Percentiles rank a stretch among this genome's conserved stretches.
These are phyloP conservation scores for Pogoniulus pusillus DNA, from an alignment of 2,797 vertebrate species.

Conservation along the genomic window DNA sequence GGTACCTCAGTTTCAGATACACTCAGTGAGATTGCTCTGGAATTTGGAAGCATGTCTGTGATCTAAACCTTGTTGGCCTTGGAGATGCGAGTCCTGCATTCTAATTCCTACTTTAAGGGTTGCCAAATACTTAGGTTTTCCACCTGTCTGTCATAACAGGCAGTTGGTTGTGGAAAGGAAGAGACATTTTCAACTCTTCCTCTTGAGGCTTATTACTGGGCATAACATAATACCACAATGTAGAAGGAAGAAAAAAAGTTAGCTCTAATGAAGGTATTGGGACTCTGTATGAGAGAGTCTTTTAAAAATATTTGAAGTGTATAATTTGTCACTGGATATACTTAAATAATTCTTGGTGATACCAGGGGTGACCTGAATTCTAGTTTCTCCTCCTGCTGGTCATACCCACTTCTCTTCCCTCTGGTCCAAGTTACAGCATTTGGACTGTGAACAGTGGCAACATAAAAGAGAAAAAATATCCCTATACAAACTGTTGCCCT, in stretches of 20 bases:
- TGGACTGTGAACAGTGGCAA: neutral
- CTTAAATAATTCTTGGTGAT: neutral
- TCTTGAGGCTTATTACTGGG: neutral
- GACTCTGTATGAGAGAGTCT: neutral
- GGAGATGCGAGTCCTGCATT: neutral
- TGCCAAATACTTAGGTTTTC: neutral
- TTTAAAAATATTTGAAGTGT: neutral
- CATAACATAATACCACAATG: neutral
- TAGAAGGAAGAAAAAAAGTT: neutral
- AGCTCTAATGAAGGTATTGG: neutral
- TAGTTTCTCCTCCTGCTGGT: neutral
- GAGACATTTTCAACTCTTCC: neutral
- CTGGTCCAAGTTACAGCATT: neutral
- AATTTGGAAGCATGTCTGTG: neutral
- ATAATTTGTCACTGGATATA: neutral
- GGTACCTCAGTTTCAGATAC: neutral
- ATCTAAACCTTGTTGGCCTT: neutral
- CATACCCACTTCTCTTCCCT: neutral
- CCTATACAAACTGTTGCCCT: neutral
- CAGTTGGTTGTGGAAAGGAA: neutral
- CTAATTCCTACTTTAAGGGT: neutral
- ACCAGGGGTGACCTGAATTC: neutral
- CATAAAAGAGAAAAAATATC: neutral
- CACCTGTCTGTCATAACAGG: neutral
- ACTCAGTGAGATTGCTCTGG: neutral